Percentiles rank a stretch among this genome's conserved stretches.
Evolutionary conservation across 2,797 vertebrate species (phyloP).

Genomic region (Falco novaeseelandiae): DNA sequence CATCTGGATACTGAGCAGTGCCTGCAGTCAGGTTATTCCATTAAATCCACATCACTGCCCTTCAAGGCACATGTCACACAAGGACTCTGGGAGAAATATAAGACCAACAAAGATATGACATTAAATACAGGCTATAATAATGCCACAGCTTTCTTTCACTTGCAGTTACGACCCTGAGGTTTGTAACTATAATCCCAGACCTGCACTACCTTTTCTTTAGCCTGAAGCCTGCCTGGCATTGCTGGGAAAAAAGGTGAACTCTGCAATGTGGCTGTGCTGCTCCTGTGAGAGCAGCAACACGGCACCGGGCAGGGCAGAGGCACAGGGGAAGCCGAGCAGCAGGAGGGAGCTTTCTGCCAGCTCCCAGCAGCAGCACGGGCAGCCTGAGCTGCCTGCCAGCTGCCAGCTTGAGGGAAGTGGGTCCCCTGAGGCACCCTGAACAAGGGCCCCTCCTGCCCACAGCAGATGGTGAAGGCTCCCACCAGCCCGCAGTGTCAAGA

Average conservation of each 20-base stretch:
- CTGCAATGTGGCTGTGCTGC: not conserved
- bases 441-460: not conserved
- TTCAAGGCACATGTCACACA: not conserved
- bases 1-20: not conserved
- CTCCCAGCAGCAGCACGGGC: not conserved
- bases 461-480: not conserved
- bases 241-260: not conserved
- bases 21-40: not conserved
- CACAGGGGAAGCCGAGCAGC: fast-evolving
- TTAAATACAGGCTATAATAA: not conserved
- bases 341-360: not conserved
- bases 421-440: fast-evolving
- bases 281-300: not conserved
- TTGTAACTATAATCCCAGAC: not conserved
- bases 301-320: not conserved
- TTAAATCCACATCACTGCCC: not conserved
- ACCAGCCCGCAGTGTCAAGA: not conserved
- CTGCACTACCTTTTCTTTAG: not conserved
- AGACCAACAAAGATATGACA: not conserved
- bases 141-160: not conserved
- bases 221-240: not conserved
- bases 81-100: not conserved
- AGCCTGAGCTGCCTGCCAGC: not conserved
- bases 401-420: not conserved
- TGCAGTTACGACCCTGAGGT: not conserved